phyloP scores from a whole-genome alignment of 2,797 vertebrate species.

The Nothura maculosa region DNA sequence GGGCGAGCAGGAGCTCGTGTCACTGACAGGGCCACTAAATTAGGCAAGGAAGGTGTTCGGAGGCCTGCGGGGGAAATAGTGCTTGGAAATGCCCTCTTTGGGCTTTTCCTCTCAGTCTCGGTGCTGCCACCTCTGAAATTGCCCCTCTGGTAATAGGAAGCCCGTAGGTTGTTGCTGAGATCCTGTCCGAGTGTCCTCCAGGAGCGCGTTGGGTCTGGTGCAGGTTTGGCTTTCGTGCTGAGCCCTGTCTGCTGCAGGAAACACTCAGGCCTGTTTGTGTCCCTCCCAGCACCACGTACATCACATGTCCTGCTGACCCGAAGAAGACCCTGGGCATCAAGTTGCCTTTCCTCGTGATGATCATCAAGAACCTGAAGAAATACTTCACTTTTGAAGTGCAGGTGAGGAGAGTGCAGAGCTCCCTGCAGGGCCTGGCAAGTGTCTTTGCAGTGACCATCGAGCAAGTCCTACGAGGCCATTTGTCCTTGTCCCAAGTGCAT shows the following conservation, averaged over 20 bases:
- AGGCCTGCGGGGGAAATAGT: not conserved
- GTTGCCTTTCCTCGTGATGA: conserved; percentile 97
- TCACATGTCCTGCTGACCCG: conserved; percentile 96
- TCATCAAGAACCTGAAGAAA: conserved; percentile 98
- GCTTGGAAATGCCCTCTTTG: not conserved
- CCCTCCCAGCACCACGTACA: conserved; percentile 91
- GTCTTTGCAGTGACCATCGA: not conserved
- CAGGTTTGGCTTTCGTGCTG: not conserved
- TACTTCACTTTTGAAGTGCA: conserved; percentile 99
- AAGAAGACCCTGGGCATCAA: conserved; percentile 97
- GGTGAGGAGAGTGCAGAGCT: conserved; percentile 77
- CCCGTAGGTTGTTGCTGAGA: not conserved
- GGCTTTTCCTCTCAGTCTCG: not conserved
- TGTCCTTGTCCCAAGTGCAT: not conserved
- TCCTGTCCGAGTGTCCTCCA: not conserved
- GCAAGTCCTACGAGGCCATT: not conserved
- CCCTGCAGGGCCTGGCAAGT: not conserved
- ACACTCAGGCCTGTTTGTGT: conserved; percentile 36
- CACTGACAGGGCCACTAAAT: not conserved
- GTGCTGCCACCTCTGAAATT: not conserved
- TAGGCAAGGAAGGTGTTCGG: not conserved
- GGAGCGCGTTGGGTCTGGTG: not conserved
- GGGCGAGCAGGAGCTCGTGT: not conserved
- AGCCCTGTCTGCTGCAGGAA: not conserved
- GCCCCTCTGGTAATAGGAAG: not conserved